phyloP scores from a whole-genome alignment of 2,797 vertebrate species.

The Psittacula derbiana region DNA sequence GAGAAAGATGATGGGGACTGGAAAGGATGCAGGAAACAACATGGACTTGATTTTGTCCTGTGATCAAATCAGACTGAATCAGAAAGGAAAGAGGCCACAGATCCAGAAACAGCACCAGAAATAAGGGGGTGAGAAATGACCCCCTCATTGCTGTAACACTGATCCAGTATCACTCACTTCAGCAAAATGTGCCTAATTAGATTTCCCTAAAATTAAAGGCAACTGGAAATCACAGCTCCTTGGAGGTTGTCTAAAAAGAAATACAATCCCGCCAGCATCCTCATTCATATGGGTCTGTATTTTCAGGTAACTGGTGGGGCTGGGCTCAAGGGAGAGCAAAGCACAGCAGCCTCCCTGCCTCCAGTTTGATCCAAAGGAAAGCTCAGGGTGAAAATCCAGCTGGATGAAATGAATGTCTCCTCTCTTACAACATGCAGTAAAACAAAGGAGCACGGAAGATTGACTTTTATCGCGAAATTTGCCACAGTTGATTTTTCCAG shows the following conservation, averaged over 20 bases:
- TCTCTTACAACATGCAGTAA: not conserved
- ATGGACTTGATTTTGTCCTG: not conserved
- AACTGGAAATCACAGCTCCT: not conserved
- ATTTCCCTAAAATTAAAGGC: not conserved
- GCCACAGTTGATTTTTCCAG: conserved; percentile 9
- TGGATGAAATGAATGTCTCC: not conserved
- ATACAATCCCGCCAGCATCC: accelerated
- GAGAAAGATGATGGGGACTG: not conserved
- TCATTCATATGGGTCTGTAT: not conserved
- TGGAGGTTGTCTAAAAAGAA: not conserved
- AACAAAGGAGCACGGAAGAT: not conserved
- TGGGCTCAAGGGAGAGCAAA: not conserved
- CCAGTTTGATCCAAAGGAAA: not conserved
- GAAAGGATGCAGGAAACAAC: not conserved
- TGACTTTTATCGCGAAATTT: not conserved
- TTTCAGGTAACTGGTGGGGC: not conserved
- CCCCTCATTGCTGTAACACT: accelerated
- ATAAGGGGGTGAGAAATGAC: not conserved
- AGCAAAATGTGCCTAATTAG: not conserved
- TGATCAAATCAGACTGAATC: not conserved
- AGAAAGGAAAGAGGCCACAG: not conserved
- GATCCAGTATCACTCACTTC: not conserved
- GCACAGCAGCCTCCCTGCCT: not conserved
- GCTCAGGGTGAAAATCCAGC: not conserved
- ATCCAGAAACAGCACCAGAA: not conserved